These are phyloP conservation scores for Lycia hirtaria DNA, from an alignment of 2,888 invertebrate species.

Conservation along the genomic window DNA sequence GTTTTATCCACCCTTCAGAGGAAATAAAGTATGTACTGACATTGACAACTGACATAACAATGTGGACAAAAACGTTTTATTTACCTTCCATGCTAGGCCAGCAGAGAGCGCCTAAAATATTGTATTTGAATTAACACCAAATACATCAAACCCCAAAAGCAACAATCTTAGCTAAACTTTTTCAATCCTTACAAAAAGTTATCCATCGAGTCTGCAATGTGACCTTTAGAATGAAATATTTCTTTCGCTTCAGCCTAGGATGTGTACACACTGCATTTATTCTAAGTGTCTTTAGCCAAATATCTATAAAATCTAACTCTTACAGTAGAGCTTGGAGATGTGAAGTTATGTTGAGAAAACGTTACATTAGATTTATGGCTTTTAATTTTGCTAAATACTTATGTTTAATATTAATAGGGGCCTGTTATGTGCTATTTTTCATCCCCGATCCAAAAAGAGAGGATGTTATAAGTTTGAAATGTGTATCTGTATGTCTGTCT, in stretches of 20 bases:
- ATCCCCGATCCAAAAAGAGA: too few relatives aligned
- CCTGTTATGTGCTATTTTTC: too few relatives aligned
- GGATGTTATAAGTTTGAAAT: too few relatives aligned
- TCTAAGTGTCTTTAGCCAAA: neutral
- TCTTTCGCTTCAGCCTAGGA: constrained; percentile 5
- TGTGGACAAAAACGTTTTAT: too few relatives aligned
- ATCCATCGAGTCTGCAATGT: constrained; percentile 32
- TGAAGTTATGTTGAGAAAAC: neutral
- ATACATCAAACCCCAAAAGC: constrained; percentile 22
- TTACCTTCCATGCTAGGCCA: too few relatives aligned
- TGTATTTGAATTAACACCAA: constrained; percentile 8
- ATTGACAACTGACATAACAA: too few relatives aligned
- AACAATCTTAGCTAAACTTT: constrained; percentile 28
- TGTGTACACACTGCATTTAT: neutral
- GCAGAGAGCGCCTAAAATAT: neutral
- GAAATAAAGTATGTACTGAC: too few relatives aligned
- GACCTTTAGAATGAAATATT: constrained; percentile 29
- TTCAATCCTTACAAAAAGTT: constrained; percentile 35
- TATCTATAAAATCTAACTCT: neutral
- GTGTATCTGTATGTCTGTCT: too few relatives aligned
- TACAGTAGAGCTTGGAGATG: neutral
- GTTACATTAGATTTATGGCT: too few relatives aligned
- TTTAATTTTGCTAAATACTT: too few relatives aligned
- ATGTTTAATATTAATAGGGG: too few relatives aligned
- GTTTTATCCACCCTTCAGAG: too few relatives aligned